Evolutionary conservation across 2,113 vertebrate species (phyloP), one percentile per base, ranked within the genome.

Genomic region (Deroptyus accipitrinus): DNA sequence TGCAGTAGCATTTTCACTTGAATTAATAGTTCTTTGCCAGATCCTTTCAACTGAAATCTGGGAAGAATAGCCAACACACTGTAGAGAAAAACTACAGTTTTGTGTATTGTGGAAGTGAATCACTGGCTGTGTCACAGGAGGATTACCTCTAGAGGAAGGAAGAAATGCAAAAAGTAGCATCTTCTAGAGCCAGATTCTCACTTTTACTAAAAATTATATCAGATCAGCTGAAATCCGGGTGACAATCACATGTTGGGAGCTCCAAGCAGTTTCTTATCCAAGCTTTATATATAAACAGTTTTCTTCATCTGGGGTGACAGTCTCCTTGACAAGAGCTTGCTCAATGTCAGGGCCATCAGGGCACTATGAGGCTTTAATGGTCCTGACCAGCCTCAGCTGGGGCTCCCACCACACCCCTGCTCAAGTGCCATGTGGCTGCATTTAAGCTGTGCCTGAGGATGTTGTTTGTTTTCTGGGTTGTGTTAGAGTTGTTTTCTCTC

Each of bases 381-480:
- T 35, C 33, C 28, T 78, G 19, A 67, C 2, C 30, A 76, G 33
- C 42, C 20, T 63, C 35, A 51, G 11, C 42, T 90, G 42, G 23
- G 3, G 3, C 5, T 12, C 3, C 13, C 3, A 5, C 4, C 13
- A 11, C 6, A 20, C 2, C 11, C 3, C 31, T 27, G 2, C 28
- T 17, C 24, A 7, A 10, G 3, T 81, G 22, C 5, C 11, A 7
- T 13, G 19, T 13, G 7, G 2, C 5, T 92, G 17, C 5, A 11
- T 68, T 78, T 90, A 20, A 51, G 10, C 5, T 75, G 42, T 79
- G 15, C 23, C 41, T 59, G 7, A 3, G 6, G 1, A 1, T 0
- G 1, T 17, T 12, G 0, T 0, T 1, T 3, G 0, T 63, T 48
- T 1, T 1, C 2, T 49, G 7, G 3, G 4, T 54, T 25, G 1